These are phyloP conservation scores for Ceraclea dissimilis DNA, from an alignment of 2,888 invertebrate genomes.

Conservation along the genomic window DNA sequence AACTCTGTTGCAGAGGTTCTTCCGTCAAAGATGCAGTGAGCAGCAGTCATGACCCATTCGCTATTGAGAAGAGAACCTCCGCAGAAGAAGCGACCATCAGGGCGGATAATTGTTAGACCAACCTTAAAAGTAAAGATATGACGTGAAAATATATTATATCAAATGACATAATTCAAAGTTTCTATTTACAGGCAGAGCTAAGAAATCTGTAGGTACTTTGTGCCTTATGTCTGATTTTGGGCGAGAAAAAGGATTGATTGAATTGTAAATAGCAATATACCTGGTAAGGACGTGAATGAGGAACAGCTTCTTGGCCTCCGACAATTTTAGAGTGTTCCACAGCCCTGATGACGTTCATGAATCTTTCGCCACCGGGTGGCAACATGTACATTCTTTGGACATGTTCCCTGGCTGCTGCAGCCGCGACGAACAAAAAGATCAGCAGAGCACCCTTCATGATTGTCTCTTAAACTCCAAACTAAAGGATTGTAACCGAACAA, in stretches of 20 bases:
- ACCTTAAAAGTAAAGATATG: constrained; percentile 11
- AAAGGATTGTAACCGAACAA: too few species aligned
- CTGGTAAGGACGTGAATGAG: constrained; percentile 27
- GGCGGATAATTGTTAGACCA: too few species aligned
- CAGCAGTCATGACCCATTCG: constrained; percentile 30
- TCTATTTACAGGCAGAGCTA: too few species aligned
- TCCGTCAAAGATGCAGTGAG: constrained; percentile 29
- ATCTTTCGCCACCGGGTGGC: constrained; percentile 17
- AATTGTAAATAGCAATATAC: constrained; percentile 13
- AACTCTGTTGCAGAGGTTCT: constrained; percentile 12
- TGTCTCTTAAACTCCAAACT: not conserved
- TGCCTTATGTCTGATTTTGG: too few species aligned
- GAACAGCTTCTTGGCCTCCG: constrained; percentile 27
- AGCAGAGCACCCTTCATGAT: constrained; percentile 18
- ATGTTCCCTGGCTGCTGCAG: constrained; percentile 14
- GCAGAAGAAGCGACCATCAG: constrained; percentile 29
- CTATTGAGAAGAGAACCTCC: constrained; percentile 30
- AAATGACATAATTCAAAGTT: too few species aligned
- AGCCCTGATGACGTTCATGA: constrained; percentile 17
- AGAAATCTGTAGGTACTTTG: too few species aligned
- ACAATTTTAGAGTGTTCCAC: constrained; percentile 23
- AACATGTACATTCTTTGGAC: constrained; percentile 16
- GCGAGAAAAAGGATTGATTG: too few species aligned
- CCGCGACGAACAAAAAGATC: constrained; percentile 14
- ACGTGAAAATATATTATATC: too few species aligned